phyloP scores from a whole-genome alignment of 2,888 invertebrate genomes.

The Stramonita haemastoma region DNA sequence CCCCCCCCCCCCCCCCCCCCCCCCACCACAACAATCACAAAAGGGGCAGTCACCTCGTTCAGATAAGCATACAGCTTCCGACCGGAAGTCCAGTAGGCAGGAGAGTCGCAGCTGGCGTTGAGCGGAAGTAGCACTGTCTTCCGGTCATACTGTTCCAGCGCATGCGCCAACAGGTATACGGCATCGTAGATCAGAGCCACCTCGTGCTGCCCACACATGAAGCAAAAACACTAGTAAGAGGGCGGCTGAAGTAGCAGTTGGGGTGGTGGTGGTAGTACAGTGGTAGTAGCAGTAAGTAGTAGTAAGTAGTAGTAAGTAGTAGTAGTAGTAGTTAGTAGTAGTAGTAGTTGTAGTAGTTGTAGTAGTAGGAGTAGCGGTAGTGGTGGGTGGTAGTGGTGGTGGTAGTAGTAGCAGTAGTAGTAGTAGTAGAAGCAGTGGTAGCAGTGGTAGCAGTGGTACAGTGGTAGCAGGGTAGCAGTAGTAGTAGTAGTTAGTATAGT shows the following conservation, averaged over 20 bases:
- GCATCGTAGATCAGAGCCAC: constrained; percentile 98
- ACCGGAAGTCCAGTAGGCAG: constrained; percentile 94
- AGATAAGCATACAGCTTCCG: constrained; percentile 96
- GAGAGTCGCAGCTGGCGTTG: constrained; percentile 76
- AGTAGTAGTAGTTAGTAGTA: not conserved
- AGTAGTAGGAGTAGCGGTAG: not conserved
- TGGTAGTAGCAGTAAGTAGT: not conserved
- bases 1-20: too few species aligned
- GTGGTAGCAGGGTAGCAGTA: too few species aligned
- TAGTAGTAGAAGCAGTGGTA: too few species aligned
- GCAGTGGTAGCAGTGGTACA: too few species aligned
- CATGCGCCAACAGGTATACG: constrained; percentile 94
- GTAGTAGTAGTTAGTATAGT: too few species aligned
- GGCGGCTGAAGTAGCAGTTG: not conserved
- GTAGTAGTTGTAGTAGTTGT: not conserved
- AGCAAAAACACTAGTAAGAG: not conserved
- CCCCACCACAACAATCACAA: too few species aligned
- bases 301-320: not conserved
- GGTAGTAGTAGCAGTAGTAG: too few species aligned
- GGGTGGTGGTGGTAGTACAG: not conserved
- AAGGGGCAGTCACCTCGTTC: constrained; percentile 86
- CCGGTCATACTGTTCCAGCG: constrained; percentile 85
- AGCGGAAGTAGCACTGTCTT: constrained; percentile 58
- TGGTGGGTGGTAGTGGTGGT: not conserved
- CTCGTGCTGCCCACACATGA: constrained; percentile 85